Evolutionary conservation across 2,797 vertebrate genomes (phyloP).

Genomic region (Anguilla megastoma): DNA sequence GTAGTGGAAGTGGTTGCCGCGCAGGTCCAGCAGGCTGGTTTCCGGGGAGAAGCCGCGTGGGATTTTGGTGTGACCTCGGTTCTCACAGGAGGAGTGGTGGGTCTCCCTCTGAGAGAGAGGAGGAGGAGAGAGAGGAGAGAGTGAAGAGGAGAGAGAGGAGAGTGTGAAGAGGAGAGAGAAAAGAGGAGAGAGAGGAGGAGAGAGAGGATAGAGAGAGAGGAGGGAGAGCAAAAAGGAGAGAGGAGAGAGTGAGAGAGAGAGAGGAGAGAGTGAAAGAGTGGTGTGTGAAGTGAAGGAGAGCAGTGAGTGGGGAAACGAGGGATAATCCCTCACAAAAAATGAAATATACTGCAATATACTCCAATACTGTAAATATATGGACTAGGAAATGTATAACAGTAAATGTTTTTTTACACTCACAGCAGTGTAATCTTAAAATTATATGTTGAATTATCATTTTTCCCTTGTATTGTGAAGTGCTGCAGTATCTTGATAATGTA

Average conservation of each 20-base stretch:
- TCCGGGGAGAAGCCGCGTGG: conserved; percentile 80
- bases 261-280: background rate
- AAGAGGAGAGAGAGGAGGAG: background rate
- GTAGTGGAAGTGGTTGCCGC: conserved; percentile 75
- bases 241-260: background rate
- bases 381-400: too few species aligned
- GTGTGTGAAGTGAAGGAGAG: background rate
- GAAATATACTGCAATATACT: too few species aligned
- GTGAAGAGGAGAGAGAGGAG: too few species aligned
- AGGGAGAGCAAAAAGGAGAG: too few species aligned
- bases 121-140: background rate
- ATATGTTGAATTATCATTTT: too few species aligned
- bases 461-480: too few species aligned
- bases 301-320: background rate
- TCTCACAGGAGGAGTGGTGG: conserved; percentile 81
- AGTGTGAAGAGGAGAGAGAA: background rate
- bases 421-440: too few species aligned
- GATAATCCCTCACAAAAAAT: background rate
- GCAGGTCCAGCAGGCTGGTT: conserved; percentile 83
- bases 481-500: too few species aligned
- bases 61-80: conserved; percentile 75
- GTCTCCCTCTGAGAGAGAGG: conserved; percentile 58
- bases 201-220: background rate
- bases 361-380: too few species aligned
- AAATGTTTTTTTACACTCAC: too few species aligned